phyloP scores from a whole-genome alignment of 2,113 vertebrate species.

The Pomatorhinus ruficollis region DNA sequence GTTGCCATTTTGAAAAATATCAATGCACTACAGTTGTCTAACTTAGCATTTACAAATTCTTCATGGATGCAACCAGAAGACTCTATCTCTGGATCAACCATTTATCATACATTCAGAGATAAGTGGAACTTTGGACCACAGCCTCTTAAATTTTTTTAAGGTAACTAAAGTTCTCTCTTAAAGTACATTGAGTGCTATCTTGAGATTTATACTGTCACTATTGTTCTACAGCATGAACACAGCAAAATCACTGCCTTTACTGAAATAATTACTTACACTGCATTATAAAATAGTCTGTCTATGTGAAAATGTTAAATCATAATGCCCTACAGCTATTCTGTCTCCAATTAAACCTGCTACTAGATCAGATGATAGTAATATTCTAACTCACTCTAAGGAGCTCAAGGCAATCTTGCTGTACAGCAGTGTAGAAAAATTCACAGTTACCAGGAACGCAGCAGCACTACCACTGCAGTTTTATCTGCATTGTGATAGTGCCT shows the following conservation, averaged over 20 bases:
- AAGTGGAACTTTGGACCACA: neutral
- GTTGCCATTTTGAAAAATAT: neutral
- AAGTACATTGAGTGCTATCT: neutral
- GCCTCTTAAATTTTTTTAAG: neutral
- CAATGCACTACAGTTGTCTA: neutral
- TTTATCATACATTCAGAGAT: neutral
- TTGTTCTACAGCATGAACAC: neutral
- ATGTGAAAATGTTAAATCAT: neutral
- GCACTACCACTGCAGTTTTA: neutral
- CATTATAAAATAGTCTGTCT: neutral
- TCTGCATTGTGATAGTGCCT: neutral
- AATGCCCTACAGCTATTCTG: neutral
- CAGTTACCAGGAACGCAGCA: neutral
- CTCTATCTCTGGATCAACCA: neutral
- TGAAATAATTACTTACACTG: neutral
- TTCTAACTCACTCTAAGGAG: neutral
- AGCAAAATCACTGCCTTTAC: neutral
- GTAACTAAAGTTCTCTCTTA: slow-evolving; percentile 9
- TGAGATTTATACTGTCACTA: neutral
- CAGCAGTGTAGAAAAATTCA: neutral
- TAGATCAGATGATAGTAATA: neutral
- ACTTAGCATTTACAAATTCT: slow-evolving; percentile 5
- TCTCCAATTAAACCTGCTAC: neutral
- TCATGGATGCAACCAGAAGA: neutral
- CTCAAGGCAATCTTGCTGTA: neutral